Evolutionary conservation across 2,888 invertebrate species (phyloP), one percentile per base, ranked within the genome.

Genomic region (Nomada fucata): DNA sequence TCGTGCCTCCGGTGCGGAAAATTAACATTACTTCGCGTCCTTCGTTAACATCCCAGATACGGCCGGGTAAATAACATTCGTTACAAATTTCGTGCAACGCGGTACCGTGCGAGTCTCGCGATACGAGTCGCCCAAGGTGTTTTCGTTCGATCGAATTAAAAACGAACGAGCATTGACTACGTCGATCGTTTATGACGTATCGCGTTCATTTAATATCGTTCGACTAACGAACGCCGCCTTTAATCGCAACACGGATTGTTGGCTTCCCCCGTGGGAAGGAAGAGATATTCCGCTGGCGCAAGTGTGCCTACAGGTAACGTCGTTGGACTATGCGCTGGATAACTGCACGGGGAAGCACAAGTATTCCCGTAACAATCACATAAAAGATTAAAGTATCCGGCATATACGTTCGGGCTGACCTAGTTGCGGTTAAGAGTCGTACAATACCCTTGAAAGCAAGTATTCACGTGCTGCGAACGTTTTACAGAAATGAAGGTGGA

Each of bases 311-410:
- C 5, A n/a, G 57, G n/a, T 2, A 50, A 65, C 11, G 69, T 60
- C 36, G 64, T 77, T 69, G 11, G 71, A 60, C 60, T 68, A 79
- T 52, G 59, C 69, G 63, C 20, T 1, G 23, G 57, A 64, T 47
- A 29, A 61, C 50, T 47, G 67, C 71, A 50, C 10, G 15, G 50
- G 23, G 59, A 60, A 61, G 55, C 64, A 3, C 65, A 70, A 70
- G 80, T 69, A 80, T 60, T 80, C 79, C 67, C 80, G 69, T 82
- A 82, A 82, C 81, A 74, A 82, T 79, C 80, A 60, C 81, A 64
- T 82, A 80, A 80, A 80, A 82, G 81, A 82, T 80, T 82, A 82
- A 80, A 82, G 80, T 74, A 79, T 67, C 69, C 80, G 20, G 80
- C 73, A 61, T 70, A 70, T 53, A 72, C 79, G 68, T 60, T 65